phyloP scores from a whole-genome alignment of 2,797 vertebrate species.

The Cuculus canorus region DNA sequence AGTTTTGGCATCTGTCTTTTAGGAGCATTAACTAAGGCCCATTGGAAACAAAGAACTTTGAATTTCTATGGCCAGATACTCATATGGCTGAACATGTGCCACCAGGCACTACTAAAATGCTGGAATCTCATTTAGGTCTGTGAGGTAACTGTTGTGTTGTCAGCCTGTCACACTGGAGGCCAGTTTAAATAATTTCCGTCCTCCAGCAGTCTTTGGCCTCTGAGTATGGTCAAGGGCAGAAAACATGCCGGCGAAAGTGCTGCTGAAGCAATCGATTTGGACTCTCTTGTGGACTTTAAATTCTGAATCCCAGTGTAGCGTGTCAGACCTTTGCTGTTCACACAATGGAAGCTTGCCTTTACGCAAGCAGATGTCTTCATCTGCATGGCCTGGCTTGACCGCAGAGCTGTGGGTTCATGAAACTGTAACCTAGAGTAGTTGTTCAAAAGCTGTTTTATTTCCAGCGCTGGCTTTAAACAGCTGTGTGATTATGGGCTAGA shows the following conservation, averaged over 20 bases:
- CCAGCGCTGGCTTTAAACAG: background rate
- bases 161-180: background rate
- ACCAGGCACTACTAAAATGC: background rate
- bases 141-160: background rate
- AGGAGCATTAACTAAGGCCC: background rate
- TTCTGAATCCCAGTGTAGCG: background rate
- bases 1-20: background rate
- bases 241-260: background rate
- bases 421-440: background rate
- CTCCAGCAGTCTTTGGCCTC: background rate
- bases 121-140: background rate
- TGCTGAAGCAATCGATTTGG: background rate
- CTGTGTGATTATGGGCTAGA: background rate
- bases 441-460: slow-evolving; percentile 1
- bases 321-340: background rate
- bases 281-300: background rate
- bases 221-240: background rate
- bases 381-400: accelerated
- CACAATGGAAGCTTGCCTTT: background rate
- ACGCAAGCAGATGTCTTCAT: background rate
- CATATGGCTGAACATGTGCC: background rate
- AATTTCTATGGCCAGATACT: background rate
- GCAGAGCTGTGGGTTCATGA: background rate
- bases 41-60: background rate
- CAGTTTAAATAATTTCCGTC: background rate